phyloP scores from a whole-genome alignment of 2,888 invertebrate species.

The Cheilosia impressa region DNA sequence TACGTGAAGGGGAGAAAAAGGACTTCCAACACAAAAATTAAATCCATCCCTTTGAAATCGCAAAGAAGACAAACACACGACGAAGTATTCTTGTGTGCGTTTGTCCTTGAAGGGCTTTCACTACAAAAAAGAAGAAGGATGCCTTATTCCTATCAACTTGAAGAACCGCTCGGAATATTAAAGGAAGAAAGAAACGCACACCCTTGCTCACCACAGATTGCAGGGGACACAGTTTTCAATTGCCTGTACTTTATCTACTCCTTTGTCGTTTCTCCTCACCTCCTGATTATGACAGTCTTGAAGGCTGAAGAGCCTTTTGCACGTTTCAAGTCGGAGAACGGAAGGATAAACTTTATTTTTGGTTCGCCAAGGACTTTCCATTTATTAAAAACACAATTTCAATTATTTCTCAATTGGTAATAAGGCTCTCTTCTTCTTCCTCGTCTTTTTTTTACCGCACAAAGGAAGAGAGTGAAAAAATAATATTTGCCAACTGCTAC shows the following conservation, averaged over 20 bases:
- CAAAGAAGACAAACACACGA: conserved; percentile 11
- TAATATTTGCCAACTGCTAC: conserved; percentile 23
- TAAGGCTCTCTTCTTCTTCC: not conserved
- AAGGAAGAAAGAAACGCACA: not conserved
- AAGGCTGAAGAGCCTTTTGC: not conserved
- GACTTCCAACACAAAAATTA: conserved; percentile 9
- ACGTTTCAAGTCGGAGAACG: conserved; percentile 1
- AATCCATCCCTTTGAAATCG: not conserved
- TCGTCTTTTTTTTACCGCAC: not conserved
- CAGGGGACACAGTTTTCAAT: conserved; percentile 24
- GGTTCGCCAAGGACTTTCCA: conserved; percentile 37
- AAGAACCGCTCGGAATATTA: conserved; percentile 23
- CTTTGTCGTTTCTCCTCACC: not conserved
- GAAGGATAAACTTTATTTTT: conserved; percentile 17
- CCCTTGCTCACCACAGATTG: not conserved
- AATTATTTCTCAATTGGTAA: conserved; percentile 66
- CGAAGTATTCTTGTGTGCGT: not conserved
- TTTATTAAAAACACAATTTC: conserved; percentile 66
- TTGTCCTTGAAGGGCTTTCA: conserved; percentile 32
- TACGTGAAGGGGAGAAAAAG: not conserved
- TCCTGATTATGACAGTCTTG: conserved; percentile 23
- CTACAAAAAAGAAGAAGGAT: conserved; percentile 2
- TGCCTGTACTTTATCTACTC: conserved; percentile 6
- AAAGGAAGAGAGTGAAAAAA: conserved; percentile 4
- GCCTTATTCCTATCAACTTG: conserved; percentile 1